These are phyloP conservation scores for Neoascia interrupta DNA, from an alignment of 2,888 invertebrate genomes.

Conservation along the genomic window DNA sequence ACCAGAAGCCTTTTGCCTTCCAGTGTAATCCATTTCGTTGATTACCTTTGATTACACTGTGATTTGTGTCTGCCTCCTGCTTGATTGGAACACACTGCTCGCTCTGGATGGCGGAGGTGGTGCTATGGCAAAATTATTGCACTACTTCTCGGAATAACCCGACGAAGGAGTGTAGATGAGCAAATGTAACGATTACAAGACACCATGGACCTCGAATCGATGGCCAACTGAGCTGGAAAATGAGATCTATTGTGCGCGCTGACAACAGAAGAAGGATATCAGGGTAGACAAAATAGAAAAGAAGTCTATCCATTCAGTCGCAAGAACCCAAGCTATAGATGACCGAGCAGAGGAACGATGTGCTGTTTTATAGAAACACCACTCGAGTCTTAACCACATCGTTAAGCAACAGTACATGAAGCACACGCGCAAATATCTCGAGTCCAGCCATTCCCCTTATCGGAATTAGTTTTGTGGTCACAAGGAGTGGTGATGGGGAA, in stretches of 20 bases:
- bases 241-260: slow-evolving; percentile 63
- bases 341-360: neutral
- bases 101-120: slow-evolving; percentile 21
- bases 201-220: slow-evolving; percentile 56
- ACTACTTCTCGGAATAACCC: slow-evolving; percentile 56
- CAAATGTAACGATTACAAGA: slow-evolving; percentile 58
- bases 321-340: slow-evolving; percentile 43
- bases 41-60: slow-evolving; percentile 72
- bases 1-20: slow-evolving; percentile 70
- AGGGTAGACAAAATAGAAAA: slow-evolving; percentile 15
- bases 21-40: slow-evolving; percentile 71
- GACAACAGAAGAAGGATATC: slow-evolving; percentile 63
- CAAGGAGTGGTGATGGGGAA: slow-evolving; percentile 23
- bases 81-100: slow-evolving; percentile 10
- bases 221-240: slow-evolving; percentile 42
- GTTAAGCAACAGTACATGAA: slow-evolving; percentile 61
- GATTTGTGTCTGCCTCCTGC: slow-evolving; percentile 69
- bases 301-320: slow-evolving; percentile 28
- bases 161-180: slow-evolving; percentile 54
- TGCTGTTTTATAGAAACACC: slow-evolving; percentile 14
- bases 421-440: slow-evolving; percentile 47
- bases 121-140: slow-evolving; percentile 52
- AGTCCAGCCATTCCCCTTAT: slow-evolving; percentile 39
- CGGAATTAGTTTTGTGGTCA: slow-evolving; percentile 68
- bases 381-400: slow-evolving; percentile 66